Evolutionary conservation across 2,113 vertebrate species (phyloP).

Genomic region (Pontoporia blainvillei): DNA sequence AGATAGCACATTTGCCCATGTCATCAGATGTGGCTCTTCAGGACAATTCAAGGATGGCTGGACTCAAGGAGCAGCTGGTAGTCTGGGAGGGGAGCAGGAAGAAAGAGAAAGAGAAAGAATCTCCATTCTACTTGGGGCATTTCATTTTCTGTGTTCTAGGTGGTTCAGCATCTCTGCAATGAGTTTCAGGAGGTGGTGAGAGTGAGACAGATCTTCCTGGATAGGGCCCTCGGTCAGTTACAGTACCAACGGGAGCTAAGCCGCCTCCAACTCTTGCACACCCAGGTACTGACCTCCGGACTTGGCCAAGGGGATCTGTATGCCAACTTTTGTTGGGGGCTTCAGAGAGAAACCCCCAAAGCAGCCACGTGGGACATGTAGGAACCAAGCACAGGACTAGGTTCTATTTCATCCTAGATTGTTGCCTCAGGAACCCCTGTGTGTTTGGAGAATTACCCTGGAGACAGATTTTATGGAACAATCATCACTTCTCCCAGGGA

Average conservation of each 20-base stretch:
- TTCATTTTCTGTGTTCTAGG: conserved; percentile 73
- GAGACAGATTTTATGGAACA: conserved; percentile 57
- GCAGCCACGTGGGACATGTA: fast-evolving
- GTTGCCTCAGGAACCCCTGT: conserved; percentile 77
- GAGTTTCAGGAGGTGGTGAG: conserved; percentile 80
- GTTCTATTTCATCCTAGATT: conserved; percentile 74
- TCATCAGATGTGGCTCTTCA: background rate
- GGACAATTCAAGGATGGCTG: background rate
- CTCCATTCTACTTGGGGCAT: background rate
- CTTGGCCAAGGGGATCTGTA: background rate
- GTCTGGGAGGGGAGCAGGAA: background rate
- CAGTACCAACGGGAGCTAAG: conserved; percentile 80
- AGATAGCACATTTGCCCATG: background rate
- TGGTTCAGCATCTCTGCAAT: conserved; percentile 67
- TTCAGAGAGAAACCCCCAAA: background rate
- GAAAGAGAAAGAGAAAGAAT: background rate
- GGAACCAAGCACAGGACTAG: background rate
- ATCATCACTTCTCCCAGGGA: background rate
- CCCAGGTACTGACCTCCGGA: conserved; percentile 80
- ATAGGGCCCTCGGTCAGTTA: conserved; percentile 78
- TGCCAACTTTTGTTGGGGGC: background rate
- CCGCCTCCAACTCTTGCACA: conserved; percentile 79
- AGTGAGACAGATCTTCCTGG: conserved; percentile 79
- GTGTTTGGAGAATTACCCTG: conserved; percentile 85
- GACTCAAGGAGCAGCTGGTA: background rate